phyloP scores from a whole-genome alignment of 1,140 invertebrate species.

The Drosophila auraria region DNA sequence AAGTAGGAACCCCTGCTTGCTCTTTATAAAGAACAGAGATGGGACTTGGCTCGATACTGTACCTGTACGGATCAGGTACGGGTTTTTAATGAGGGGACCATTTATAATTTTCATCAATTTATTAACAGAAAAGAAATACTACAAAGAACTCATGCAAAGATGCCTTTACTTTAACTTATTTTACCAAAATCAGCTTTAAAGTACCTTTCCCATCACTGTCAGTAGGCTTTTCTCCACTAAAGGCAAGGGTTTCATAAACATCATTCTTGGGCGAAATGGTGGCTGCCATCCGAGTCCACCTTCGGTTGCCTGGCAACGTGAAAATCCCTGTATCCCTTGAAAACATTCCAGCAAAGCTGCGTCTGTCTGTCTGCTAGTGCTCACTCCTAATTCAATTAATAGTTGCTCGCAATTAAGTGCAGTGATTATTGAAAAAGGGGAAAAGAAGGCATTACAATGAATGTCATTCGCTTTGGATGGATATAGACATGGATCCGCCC shows the following conservation, averaged over 20 bases:
- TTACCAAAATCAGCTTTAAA: neutral
- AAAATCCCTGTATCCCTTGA: conserved; percentile 18
- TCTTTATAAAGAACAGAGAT: conserved; percentile 2
- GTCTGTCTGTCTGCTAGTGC: conserved; percentile 9
- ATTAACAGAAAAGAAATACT: neutral
- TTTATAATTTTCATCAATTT: too few species aligned
- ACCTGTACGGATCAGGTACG: too few species aligned
- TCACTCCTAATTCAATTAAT: conserved; percentile 58
- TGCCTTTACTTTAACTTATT: neutral
- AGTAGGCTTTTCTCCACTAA: too few species aligned
- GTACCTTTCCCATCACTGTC: neutral
- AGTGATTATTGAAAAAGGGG: conserved; percentile 60
- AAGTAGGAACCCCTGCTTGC: neutral
- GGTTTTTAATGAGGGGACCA: neutral
- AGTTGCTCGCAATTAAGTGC: conserved; percentile 57
- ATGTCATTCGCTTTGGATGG: conserved; percentile 3
- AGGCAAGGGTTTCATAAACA: conserved; percentile 36
- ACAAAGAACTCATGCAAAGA: neutral
- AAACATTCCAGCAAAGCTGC: conserved; percentile 24
- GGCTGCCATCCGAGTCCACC: conserved; percentile 15
- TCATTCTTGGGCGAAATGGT: conserved; percentile 7
- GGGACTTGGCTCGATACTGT: neutral
- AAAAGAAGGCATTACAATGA: conserved; percentile 50
- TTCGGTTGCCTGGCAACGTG: conserved; percentile 35
- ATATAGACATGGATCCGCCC: conserved; percentile 6